phyloP scores from a whole-genome alignment of 2,113 vertebrate genomes.

The Thamnophis sirtalis region DNA sequence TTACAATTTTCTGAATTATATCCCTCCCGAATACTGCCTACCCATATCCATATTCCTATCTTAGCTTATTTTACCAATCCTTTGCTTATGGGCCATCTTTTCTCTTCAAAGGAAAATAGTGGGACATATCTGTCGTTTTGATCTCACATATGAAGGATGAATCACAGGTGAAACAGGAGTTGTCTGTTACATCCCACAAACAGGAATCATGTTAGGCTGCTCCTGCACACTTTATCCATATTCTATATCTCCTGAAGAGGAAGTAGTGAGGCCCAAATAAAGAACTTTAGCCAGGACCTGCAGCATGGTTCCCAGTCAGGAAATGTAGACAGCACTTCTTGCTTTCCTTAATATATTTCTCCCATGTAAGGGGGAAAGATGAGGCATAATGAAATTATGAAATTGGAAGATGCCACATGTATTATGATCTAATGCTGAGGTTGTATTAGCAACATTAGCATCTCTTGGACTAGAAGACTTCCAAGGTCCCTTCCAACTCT shows the following conservation, averaged over 20 bases:
- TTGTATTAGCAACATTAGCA: neutral
- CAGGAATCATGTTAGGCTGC: neutral
- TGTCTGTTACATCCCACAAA: neutral
- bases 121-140: neutral
- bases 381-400: neutral
- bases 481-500: too few species aligned
- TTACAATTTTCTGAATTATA: neutral
- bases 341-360: neutral
- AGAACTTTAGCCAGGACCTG: neutral
- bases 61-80: neutral
- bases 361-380: neutral
- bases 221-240: neutral
- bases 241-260: neutral
- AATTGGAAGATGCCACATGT: neutral
- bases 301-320: neutral
- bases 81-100: neutral
- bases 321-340: neutral
- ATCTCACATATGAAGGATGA: neutral
- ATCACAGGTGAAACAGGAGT: neutral
- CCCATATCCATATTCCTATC: neutral
- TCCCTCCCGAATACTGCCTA: neutral
- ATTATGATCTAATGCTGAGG: neutral
- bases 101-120: neutral
- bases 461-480: too few species aligned
- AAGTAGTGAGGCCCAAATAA: neutral